Conservation (phyloP, 2,888 invertebrate species). For the Ophion obscuratus region DNA sequence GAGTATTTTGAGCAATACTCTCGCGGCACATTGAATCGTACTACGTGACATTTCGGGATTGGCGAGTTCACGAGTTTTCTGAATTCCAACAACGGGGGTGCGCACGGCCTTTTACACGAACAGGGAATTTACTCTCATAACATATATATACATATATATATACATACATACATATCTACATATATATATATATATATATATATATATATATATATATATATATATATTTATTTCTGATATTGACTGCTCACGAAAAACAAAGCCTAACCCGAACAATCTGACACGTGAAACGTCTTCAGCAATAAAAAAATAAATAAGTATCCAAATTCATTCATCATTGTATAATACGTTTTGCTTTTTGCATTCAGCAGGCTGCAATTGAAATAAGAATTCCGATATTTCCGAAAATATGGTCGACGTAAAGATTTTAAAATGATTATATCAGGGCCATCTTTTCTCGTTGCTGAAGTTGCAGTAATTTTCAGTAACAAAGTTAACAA, state of each 20-base stretch:
- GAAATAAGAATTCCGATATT: too few species aligned
- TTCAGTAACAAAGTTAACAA: background rate
- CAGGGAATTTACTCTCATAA: slow-evolving; percentile 62
- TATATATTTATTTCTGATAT: slow-evolving; percentile 3
- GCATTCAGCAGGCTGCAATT: too few species aligned
- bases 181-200: slow-evolving; percentile 8
- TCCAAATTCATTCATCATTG: too few species aligned
- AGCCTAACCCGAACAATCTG: background rate
- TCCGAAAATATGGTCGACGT: too few species aligned
- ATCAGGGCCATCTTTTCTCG: too few species aligned
- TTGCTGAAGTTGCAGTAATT: background rate
- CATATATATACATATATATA: slow-evolving; percentile 21
- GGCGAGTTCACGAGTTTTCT: slow-evolving; percentile 74
- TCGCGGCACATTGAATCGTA: slow-evolving; percentile 36
- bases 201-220: background rate
- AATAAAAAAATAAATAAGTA: too few species aligned
- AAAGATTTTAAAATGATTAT: too few species aligned
- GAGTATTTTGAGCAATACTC: slow-evolving; percentile 45
- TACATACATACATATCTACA: too few species aligned
- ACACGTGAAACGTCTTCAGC: background rate
- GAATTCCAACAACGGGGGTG: slow-evolving; percentile 71
- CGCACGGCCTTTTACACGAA: slow-evolving; percentile 76
- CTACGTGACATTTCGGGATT: slow-evolving; percentile 80
- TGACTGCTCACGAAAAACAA: background rate
- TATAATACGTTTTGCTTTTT: too few species aligned